Evolutionary conservation across 2,888 invertebrate genomes (phyloP).

Genomic region (Dryobota labecula): DNA sequence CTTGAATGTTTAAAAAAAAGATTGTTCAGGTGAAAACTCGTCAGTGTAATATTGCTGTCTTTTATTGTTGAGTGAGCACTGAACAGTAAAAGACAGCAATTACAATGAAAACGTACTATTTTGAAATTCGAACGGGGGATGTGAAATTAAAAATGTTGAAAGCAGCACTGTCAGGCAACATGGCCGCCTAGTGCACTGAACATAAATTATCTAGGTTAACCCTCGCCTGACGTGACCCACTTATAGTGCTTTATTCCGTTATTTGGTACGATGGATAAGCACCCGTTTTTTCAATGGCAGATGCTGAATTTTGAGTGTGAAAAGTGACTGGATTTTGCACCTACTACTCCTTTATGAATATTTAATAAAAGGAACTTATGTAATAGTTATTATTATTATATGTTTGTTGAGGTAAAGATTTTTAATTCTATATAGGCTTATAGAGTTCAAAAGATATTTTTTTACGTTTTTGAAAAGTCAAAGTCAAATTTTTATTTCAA

Average conservation of each 20-base stretch:
- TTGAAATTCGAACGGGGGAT: constrained; percentile 15
- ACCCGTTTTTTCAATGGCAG: constrained; percentile 23
- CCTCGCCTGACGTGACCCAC: constrained; percentile 66
- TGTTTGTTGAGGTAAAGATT: neutral
- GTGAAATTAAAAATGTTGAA: constrained; percentile 45
- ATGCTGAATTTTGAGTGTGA: neutral
- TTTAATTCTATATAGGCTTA: neutral
- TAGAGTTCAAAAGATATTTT: neutral
- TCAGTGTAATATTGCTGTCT: no score
- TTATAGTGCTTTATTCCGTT: constrained; percentile 64
- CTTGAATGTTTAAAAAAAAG: neutral
- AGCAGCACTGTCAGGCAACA: constrained; percentile 25
- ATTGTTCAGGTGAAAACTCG: neutral
- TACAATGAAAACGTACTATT: constrained; percentile 11
- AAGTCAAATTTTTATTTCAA: no score
- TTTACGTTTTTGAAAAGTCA: no score
- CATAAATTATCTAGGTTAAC: constrained; percentile 72
- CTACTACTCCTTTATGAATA: neutral
- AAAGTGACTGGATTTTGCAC: neutral
- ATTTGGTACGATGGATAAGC: constrained; percentile 54
- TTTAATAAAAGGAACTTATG: neutral
- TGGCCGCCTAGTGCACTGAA: constrained; percentile 34
- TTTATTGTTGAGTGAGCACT: no score
- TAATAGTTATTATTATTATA: neutral
- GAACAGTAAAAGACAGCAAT: neutral